Evolutionary conservation across 1,140 invertebrate genomes (phyloP), one percentile per base, ranked within the genome.

Genomic region (Drosophila pandora): DNA sequence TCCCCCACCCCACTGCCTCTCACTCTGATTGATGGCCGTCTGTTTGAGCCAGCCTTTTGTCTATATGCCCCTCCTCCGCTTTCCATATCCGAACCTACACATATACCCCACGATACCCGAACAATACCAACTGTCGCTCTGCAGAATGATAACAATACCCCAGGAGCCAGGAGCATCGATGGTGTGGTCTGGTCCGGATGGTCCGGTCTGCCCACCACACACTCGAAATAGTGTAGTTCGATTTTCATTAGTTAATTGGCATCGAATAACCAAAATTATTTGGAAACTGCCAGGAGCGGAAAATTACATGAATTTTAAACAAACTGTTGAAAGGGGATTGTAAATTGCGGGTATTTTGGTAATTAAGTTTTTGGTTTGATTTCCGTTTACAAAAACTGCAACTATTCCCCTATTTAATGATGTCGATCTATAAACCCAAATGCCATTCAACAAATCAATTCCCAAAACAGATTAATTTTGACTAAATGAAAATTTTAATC

Each of bases 221-320:
- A 17, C 63, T 43, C 41, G 17, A 13, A 76, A 69, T 57, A 69
- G 45, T 52, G 43, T 30, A 84, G 43, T 74, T 76, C 58, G 45
- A 68, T 73, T 68, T 76, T 84, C 77, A 84, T 80, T 85, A 77
- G 81, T 85, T 84, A 84, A 84, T 84, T 81, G 76, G 77, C 64
- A 80, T 64, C 64, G 52, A 79, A 79, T 79, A 57, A 52, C 62
- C 30, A 23, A 39, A 21, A n/a, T 34, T 45, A 41, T 48, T 25
- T n/a, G 21, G 49, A 28, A 50, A 55, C 32, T 13, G 32, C 34
- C 47, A 39, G n/a, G 17, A 54, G 45, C 22, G 8, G 6, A 21
- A 10, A 53, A 52, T 53, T 41, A 41, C 22, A 43, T 22, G 9
- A 37, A 28, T 9, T 17, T 49, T n/a, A 9, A 57, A 43, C 41